These are phyloP conservation scores for Caenorhabditis macrosperma DNA, from an alignment of 2,888 invertebrate species.

Conservation along the genomic window DNA sequence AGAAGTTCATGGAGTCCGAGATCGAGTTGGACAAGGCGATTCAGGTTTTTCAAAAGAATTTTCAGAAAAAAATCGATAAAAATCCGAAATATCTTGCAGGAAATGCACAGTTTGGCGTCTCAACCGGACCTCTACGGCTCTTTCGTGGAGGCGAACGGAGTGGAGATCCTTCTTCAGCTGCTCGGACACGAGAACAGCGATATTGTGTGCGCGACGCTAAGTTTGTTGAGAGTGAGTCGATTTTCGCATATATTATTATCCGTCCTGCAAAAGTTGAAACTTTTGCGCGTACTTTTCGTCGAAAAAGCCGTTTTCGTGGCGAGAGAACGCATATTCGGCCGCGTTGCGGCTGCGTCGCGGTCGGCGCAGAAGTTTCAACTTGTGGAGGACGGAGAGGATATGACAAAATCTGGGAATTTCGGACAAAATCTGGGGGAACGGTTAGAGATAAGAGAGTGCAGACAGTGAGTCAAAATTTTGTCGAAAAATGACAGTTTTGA, in stretches of 20 bases:
- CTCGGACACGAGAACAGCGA: conserved; percentile 97
- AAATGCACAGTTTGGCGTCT: conserved; percentile 93
- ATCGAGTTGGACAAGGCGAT: conserved; percentile 91
- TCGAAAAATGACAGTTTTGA: background rate
- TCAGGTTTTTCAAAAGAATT: conserved; percentile 77
- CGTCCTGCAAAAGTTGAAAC: no score
- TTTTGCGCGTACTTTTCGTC: no score
- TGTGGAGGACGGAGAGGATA: no score
- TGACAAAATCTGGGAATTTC: no score
- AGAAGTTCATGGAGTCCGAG: conserved; percentile 94
- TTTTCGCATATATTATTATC: background rate
- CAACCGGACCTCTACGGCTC: conserved; percentile 95
- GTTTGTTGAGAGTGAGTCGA: conserved; percentile 82
- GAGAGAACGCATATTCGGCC: no score
- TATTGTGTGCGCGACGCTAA: conserved; percentile 88
- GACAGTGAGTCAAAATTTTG: no score
- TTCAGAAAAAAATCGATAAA: background rate
- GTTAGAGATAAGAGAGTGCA: no score
- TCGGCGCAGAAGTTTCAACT: no score
- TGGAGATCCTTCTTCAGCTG: conserved; percentile 92
- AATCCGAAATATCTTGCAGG: conserved; percentile 82
- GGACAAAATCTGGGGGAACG: no score
- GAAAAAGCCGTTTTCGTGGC: no score
- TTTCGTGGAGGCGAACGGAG: conserved; percentile 89
- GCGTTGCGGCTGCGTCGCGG: no score